phyloP scores from a whole-genome alignment of 2,888 invertebrate species.

The Callyntrura sp. region DNA sequence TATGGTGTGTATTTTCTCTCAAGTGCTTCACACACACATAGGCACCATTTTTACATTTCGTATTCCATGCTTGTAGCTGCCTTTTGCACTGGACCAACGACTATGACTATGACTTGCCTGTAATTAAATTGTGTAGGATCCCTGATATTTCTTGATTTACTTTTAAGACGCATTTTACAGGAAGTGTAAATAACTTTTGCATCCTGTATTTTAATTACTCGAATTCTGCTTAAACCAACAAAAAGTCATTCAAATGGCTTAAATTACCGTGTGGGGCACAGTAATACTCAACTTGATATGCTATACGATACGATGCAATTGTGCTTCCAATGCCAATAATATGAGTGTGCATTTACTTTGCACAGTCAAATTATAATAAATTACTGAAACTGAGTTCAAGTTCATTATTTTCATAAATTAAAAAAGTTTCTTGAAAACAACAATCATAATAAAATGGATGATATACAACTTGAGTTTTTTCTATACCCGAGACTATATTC shows the following conservation, averaged over 20 bases:
- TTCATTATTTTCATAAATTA: not conserved
- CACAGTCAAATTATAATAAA: not conserved
- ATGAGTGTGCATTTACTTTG: slow-evolving; percentile 1
- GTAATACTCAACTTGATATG: not conserved
- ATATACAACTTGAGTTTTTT: not conserved
- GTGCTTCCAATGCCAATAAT: not conserved
- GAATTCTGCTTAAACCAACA: not conserved
- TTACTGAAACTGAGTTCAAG: slow-evolving; percentile 22
- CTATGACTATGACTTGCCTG: not conserved
- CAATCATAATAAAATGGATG: not conserved
- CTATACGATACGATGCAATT: too few species aligned
- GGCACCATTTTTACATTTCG: not conserved
- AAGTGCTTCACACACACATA: not conserved
- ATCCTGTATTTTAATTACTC: slow-evolving; percentile 6
- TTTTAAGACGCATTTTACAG: not conserved
- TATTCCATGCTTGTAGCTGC: not conserved
- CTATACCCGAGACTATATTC: too few species aligned
- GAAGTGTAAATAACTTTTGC: not conserved
- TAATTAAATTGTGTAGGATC: not conserved
- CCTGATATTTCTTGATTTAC: not conserved
- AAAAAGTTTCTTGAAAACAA: not conserved
- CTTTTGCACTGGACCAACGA: not conserved
- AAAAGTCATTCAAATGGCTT: not conserved
- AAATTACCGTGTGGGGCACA: not conserved
- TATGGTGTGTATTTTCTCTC: not conserved